Evolutionary conservation across 2,113 vertebrate genomes (phyloP).

Genomic region (Semicossyphus pulcher): DNA sequence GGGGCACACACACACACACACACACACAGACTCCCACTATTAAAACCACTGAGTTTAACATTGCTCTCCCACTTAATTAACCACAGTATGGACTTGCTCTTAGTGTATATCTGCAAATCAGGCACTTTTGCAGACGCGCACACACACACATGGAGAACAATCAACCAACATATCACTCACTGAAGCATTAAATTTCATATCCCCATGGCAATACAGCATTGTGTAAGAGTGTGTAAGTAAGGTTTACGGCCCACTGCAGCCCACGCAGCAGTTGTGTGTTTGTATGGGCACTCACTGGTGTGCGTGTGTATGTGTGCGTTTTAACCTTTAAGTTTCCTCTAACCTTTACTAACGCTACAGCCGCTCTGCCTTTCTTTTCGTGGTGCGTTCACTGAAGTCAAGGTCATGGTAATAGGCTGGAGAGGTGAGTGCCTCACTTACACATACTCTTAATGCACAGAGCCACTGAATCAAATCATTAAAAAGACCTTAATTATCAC

Average conservation of each 20-base stretch:
- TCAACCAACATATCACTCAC: conserved; percentile 76
- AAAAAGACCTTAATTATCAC: conserved; percentile 87
- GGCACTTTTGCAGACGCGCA: conserved; percentile 68
- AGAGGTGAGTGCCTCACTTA: conserved; percentile 85
- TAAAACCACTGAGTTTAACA: conserved; percentile 80
- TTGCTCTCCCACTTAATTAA: conserved; percentile 83
- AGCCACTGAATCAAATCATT: conserved; percentile 89
- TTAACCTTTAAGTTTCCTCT: conserved; percentile 81
- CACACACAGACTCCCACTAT: conserved; percentile 54
- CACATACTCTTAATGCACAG: conserved; percentile 79
- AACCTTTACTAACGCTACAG: conserved; percentile 80
- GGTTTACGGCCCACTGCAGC: conserved; percentile 63
- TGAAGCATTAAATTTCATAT: conserved; percentile 78
- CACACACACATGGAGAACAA: conserved; percentile 55
- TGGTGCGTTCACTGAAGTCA: conserved; percentile 78
- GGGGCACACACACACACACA: conserved; percentile 29
- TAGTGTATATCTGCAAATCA: conserved; percentile 79
- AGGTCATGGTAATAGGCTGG: conserved; percentile 86
- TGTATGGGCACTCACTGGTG: conserved; percentile 28
- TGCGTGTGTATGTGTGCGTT: conserved; percentile 32
- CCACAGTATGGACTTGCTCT: conserved; percentile 73
- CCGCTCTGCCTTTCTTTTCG: conserved; percentile 66
- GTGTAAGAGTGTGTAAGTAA: conserved; percentile 70
- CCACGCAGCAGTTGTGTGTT: conserved; percentile 53
- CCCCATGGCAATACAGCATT: conserved; percentile 70